Percentiles rank a stretch among this genome's conserved stretches.
Evolutionary conservation across 2,888 invertebrate genomes (phyloP).

Genomic region (Epinotia nisella): DNA sequence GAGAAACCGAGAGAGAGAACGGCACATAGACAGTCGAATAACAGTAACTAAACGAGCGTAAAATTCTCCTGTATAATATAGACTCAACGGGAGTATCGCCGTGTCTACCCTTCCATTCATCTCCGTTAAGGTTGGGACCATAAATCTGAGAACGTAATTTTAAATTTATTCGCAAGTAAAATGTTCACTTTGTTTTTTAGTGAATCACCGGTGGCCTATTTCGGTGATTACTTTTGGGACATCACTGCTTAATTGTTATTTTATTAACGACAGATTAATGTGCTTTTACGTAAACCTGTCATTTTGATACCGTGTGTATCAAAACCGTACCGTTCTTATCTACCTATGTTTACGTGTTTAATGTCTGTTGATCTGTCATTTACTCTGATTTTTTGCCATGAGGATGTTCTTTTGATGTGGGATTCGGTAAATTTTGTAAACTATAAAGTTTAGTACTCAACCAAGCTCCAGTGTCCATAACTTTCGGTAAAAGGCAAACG

Average conservation of each 20-base stretch:
- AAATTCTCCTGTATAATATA: too few species aligned
- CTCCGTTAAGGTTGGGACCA: slow-evolving; percentile 54
- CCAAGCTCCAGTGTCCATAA: not conserved
- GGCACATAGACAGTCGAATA: too few species aligned
- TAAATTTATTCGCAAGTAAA: slow-evolving; percentile 76
- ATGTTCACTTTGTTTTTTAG: slow-evolving; percentile 72
- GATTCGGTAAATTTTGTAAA: not conserved
- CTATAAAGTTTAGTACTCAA: not conserved
- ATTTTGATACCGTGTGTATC: not conserved
- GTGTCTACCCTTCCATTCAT: slow-evolving; percentile 31
- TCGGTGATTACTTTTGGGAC: slow-evolving; percentile 47
- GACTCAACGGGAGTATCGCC: not conserved
- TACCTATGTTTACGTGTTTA: not conserved
- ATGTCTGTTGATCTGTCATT: not conserved
- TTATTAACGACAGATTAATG: not conserved
- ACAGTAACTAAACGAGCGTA: too few species aligned
- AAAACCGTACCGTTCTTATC: too few species aligned
- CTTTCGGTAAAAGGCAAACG: not conserved
- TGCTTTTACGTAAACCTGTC: not conserved
- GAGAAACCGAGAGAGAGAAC: too few species aligned
- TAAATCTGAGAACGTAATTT: slow-evolving; percentile 74
- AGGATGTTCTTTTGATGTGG: not conserved
- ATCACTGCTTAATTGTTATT: slow-evolving; percentile 26
- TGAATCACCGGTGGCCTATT: slow-evolving; percentile 70
- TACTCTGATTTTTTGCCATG: not conserved